phyloP scores from a whole-genome alignment of 2,888 invertebrate genomes.

The Leucophenga maculata region DNA sequence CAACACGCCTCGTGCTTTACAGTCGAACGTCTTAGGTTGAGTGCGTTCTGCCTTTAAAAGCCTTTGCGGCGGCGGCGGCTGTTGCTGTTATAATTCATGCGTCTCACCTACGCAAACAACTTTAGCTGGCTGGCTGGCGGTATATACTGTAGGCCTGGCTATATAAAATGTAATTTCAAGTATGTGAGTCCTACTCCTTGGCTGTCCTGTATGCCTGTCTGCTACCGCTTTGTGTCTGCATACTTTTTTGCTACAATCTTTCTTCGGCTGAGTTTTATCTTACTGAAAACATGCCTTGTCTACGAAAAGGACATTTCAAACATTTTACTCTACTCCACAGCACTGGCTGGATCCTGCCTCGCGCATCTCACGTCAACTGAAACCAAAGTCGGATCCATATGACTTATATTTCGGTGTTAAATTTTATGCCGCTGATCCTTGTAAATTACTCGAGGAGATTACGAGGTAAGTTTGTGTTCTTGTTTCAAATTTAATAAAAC shows the following conservation, averaged over 20 bases:
- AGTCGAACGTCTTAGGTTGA: not conserved
- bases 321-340: constrained; percentile 72
- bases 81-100: constrained; percentile 16
- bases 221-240: constrained; percentile 26
- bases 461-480: constrained; percentile 79
- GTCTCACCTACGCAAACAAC: constrained; percentile 18
- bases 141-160: not conserved
- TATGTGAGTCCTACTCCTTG: not conserved
- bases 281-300: constrained; percentile 17
- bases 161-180: constrained; percentile 3
- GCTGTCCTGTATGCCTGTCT: constrained; percentile 11
- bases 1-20: constrained; percentile 29
- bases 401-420: constrained; percentile 97
- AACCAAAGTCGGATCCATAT: constrained; percentile 80
- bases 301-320: constrained; percentile 32
- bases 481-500: constrained; percentile 3
- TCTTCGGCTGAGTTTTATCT: constrained; percentile 30
- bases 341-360: constrained; percentile 96
- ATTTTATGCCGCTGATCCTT: constrained; percentile 97
- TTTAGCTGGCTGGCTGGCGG: too few species aligned
- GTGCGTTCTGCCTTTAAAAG: constrained; percentile 11
- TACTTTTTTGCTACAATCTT: too few species aligned
- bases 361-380: constrained; percentile 89
- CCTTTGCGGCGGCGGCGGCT: too few species aligned
- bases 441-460: constrained; percentile 95